Base-by-base conservation (phyloP, 2,113 vertebrate species). In the Platysternon megacephalum region DNA sequence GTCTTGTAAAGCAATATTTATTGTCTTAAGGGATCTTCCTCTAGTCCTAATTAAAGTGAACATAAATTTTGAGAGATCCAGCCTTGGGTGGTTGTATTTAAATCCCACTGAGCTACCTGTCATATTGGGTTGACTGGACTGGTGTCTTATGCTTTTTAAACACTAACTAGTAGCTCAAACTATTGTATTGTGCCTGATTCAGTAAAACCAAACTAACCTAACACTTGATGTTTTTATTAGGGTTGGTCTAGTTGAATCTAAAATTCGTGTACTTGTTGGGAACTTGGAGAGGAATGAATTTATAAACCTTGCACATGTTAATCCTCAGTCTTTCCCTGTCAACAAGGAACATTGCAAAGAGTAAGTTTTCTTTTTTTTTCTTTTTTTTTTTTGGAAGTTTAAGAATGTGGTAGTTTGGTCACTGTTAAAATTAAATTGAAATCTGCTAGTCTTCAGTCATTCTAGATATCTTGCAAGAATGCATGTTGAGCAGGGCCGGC, bases 201-300 rank as follows among this genome's bases (percentile, higher is more conserved):
- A 56, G 32, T 29, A 85, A 48, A 86, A 90, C 88, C 61, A 61
- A 11, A 92, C 2, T 65, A 48, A 86, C 3, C 49, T 46, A 32
- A 24, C 78, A 68, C 8, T 35, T 87, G 5, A 65, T 84, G 82
- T 91, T 92, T 29, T 88, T 95, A 61, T 32, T 97, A 99, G 99
- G 99, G 98, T 99, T 91, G 99, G 99, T 48, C 98, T 99, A 58
- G 99, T 99, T 0, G 99, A 99, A 98, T 99, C 99, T 48, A 99
- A 99, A 98, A 99, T 99, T 58, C 99, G 99, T 56, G 99, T 99
- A 55, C 98, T 99, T 95, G 99, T 99, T 97, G 99, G 99, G 87
- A 99, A 99, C 97, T 98, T 99, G 96, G 99, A 99, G 96, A 98
- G 99, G 85, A 99, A 99, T 89, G 99, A 99, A 96, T 99, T 99